These are phyloP conservation scores for Galeopsomyia nigrocyanea DNA, from an alignment of 2,888 invertebrate genomes.

Conservation along the genomic window DNA sequence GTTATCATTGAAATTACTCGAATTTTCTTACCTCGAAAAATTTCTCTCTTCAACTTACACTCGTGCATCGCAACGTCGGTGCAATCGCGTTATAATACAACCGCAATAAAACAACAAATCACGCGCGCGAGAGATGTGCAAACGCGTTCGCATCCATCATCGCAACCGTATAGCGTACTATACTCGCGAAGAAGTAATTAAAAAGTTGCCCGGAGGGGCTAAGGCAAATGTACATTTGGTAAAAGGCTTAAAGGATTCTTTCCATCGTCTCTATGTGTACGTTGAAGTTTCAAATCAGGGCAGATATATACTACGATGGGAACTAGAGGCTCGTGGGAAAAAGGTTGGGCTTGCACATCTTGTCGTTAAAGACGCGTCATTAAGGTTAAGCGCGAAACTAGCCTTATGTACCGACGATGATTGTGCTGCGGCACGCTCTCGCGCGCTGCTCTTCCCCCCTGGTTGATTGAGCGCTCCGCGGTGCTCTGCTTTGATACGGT, in stretches of 20 bases:
- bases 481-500: neutral
- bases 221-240: neutral
- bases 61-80: too few species aligned
- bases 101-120: too few species aligned
- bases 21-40: too few species aligned
- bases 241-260: neutral
- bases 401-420: neutral
- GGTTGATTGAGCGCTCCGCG: slow-evolving; percentile 15
- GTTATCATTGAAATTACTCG: too few species aligned
- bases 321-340: slow-evolving; percentile 64
- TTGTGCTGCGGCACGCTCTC: neutral
- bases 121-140: too few species aligned
- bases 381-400: slow-evolving; percentile 62
- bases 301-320: slow-evolving; percentile 24
- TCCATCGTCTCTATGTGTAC: neutral
- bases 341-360: slow-evolving; percentile 58
- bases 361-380: slow-evolving; percentile 68
- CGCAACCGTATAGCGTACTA: too few species aligned
- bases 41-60: too few species aligned
- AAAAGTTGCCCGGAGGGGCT: slow-evolving; percentile 6
- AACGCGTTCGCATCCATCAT: too few species aligned
- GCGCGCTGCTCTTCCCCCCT: slow-evolving; percentile 20
- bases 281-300: neutral
- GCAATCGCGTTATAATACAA: too few species aligned
- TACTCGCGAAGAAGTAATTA: slow-evolving; percentile 21